A percentile compares a stretch with the other conserved stretches of the same genome.
phyloP scores from a whole-genome alignment of 2,888 invertebrate species.

The Brachycybe producta region DNA sequence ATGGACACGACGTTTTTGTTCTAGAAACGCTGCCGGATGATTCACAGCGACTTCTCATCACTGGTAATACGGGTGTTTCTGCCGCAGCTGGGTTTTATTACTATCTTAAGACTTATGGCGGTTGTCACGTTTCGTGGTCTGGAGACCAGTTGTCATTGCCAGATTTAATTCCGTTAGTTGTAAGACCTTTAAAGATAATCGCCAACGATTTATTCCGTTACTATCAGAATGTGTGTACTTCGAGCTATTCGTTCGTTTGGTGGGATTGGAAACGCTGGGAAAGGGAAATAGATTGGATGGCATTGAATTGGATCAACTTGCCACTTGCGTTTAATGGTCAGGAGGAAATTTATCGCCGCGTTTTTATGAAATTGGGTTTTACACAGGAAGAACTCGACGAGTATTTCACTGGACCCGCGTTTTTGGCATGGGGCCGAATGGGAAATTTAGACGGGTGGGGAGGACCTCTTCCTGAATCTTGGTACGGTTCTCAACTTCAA shows the following conservation, averaged over 20 bases:
- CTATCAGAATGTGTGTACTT: conserved; percentile 89
- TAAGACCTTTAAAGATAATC: conserved; percentile 4
- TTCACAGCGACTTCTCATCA: conserved; percentile 31
- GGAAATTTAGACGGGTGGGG: conserved; percentile 86
- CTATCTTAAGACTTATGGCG: conserved; percentile 68
- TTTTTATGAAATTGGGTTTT: conserved; percentile 57
- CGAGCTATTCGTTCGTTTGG: conserved; percentile 76
- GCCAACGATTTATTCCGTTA: conserved; percentile 54
- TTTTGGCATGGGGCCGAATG: conserved; percentile 90
- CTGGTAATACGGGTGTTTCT: conserved; percentile 60
- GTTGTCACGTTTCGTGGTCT: conserved; percentile 77
- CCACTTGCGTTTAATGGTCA: conserved; percentile 77
- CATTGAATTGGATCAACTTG: conserved; percentile 79
- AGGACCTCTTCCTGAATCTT: conserved; percentile 59
- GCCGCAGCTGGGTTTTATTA: conserved; percentile 75
- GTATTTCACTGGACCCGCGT: conserved; percentile 84
- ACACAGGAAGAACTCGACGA: conserved; percentile 57
- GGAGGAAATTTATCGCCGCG: conserved; percentile 55
- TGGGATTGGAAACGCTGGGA: conserved; percentile 74
- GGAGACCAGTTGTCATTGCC: conserved; percentile 43
- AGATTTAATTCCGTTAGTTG: conserved; percentile 25
- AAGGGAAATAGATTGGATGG: conserved; percentile 75
- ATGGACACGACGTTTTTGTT: conserved; percentile 42
- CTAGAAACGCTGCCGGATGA: neutral
- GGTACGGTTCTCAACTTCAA: conserved; percentile 52